Conservation (phyloP, 2,797 vertebrate genomes). For the Lutjanus argentimaculatus region DNA sequence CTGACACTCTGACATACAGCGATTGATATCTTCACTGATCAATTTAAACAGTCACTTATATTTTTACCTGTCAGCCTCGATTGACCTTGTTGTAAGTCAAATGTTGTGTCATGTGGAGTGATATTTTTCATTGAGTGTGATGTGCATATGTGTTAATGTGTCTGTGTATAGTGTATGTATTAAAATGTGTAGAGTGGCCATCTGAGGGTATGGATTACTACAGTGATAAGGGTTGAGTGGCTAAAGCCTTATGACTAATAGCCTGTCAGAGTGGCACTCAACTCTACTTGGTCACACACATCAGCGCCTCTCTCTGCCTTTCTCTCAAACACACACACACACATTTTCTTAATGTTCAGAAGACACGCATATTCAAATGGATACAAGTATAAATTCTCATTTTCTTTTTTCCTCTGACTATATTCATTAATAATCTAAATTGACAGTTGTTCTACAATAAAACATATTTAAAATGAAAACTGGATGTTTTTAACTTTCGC, state of each 20-base stretch:
- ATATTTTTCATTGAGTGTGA: conserved; percentile 61
- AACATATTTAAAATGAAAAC: neutral
- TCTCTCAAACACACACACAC: conserved; percentile 13
- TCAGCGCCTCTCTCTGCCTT: conserved; percentile 88
- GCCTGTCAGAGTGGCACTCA: conserved; percentile 89
- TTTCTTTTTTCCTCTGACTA: neutral
- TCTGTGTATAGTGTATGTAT: conserved; percentile 47
- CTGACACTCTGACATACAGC: conserved; percentile 18
- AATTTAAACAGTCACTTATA: conserved; percentile 68
- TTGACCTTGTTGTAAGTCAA: conserved; percentile 75
- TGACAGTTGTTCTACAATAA: neutral
- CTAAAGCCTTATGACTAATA: conserved; percentile 81
- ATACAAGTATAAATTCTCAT: neutral
- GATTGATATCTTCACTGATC: conserved; percentile 69
- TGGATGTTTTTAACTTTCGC: neutral
- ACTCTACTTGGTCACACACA: conserved; percentile 93
- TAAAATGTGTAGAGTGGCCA: conserved; percentile 60
- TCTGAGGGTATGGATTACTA: conserved; percentile 94
- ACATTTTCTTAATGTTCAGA: neutral
- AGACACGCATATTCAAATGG: neutral
- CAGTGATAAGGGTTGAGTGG: conserved; percentile 87
- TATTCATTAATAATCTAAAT: neutral
- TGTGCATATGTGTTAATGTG: conserved; percentile 62
- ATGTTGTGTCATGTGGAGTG: conserved; percentile 52
- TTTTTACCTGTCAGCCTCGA: conserved; percentile 64